Evolutionary conservation across 2,797 vertebrate species (phyloP), one percentile per base, ranked within the genome.

Genomic region (Lutjanus campechanus): DNA sequence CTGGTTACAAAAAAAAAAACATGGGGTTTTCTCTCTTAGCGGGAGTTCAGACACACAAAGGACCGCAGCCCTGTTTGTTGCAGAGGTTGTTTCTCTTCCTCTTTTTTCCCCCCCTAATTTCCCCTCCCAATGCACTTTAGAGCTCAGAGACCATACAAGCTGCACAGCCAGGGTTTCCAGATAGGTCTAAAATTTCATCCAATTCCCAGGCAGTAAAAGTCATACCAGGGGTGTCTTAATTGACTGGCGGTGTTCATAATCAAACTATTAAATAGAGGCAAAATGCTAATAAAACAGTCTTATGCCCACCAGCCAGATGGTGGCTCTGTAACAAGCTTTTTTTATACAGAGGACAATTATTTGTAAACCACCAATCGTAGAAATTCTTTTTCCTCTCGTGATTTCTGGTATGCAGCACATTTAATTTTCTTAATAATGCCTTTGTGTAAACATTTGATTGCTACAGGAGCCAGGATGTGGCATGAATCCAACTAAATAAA

Each of bases 241-340:
- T 47, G 73, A 88, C 71, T 41, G 16, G 41, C n/a, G 13, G 54
- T 51, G 64, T 71, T 19, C 69, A 61, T 75, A 76, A 80, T 77
- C 62, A 78, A 71, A 17, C 25, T 63, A 43, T 80, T 76, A 60
- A 59, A 82, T 4, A 62, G 55, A 72, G 65, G 64, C 58, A 64
- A 83, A 87, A 83, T 55, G 80, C 78, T 78, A 82, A 79, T 91
- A 63, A 84, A 86, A 77, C 51, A 22, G 64, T 54, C 47, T 43
- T 64, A 59, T 82, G 72, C 67, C 65, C 58, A 81, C 43, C 8
- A 41, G 60, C 84, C 87, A 88, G 84, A 89, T 88, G 83, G 72
- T 71, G 59, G 66, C 65, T 82, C 61, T 55, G 44, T 72, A 77
- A 84, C 50, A 70, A 76, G n/a, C 59, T 49, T 29, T 73, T 77